Evolutionary conservation across 2,888 invertebrate species (phyloP).

Genomic region (Drosophila sordidapex): DNA sequence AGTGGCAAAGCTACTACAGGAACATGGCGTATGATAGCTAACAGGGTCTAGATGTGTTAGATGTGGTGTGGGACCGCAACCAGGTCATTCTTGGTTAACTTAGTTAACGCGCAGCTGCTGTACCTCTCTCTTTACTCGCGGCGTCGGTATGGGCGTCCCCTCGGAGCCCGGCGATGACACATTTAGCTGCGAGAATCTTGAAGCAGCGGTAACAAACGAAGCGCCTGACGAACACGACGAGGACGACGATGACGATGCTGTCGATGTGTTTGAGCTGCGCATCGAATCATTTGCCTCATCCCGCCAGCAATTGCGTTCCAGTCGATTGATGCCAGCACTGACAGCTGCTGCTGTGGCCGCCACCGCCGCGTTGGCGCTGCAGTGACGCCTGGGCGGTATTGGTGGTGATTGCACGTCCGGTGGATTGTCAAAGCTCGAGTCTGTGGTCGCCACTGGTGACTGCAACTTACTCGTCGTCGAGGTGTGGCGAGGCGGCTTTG

Average conservation of each 20-base stretch:
- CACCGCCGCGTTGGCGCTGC: slow-evolving; percentile 66
- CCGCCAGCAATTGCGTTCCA: slow-evolving; percentile 82
- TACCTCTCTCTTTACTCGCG: slow-evolving; percentile 84
- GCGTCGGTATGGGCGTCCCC: slow-evolving; percentile 80
- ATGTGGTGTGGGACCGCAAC: slow-evolving; percentile 54
- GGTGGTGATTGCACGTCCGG: slow-evolving; percentile 84
- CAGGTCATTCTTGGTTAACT: slow-evolving; percentile 52
- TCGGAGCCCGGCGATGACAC: slow-evolving; percentile 61
- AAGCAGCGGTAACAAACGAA: slow-evolving; percentile 80
- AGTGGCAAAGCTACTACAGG: slow-evolving; percentile 32
- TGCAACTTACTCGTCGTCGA: slow-evolving; percentile 56
- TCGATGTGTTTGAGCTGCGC: slow-evolving; percentile 71
- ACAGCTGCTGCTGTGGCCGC: slow-evolving; percentile 78
- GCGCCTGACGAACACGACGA: slow-evolving; percentile 74
- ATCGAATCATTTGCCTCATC: slow-evolving; percentile 67
- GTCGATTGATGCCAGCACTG: slow-evolving; percentile 76
- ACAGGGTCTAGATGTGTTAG: slow-evolving; percentile 50
- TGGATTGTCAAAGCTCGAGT: slow-evolving; percentile 83
- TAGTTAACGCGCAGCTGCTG: slow-evolving; percentile 55
- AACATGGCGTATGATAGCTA: slow-evolving; percentile 16
- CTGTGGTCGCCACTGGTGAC: slow-evolving; percentile 64
- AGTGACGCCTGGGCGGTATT: slow-evolving; percentile 81
- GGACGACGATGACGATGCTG: slow-evolving; percentile 66
- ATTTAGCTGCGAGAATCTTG: slow-evolving; percentile 76
- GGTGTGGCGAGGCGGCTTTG: slow-evolving; percentile 67